Conservation (phyloP, 1,140 invertebrate species). For the Neoseiulus cucumeris region DNA sequence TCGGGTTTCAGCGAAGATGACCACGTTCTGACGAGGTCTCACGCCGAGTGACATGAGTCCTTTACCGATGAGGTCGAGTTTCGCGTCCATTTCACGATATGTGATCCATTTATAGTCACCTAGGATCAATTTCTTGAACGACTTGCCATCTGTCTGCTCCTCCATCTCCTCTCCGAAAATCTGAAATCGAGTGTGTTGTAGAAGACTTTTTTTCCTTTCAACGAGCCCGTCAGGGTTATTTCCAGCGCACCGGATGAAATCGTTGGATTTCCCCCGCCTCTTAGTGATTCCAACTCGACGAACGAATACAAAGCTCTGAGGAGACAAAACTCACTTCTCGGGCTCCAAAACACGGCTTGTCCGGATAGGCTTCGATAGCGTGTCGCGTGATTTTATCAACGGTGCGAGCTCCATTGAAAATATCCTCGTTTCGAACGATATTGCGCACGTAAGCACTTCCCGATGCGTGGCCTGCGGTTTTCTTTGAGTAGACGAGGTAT, state of each 20-base stretch:
- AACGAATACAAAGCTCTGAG: too few relatives aligned
- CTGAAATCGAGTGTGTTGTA: constrained; percentile 23
- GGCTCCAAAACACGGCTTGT: constrained; percentile 64
- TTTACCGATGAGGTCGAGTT: constrained; percentile 51
- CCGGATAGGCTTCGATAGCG: constrained; percentile 45
- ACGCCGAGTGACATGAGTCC: constrained; percentile 46
- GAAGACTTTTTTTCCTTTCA: constrained; percentile 14
- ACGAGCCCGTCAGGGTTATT: not conserved
- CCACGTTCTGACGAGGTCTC: constrained; percentile 46
- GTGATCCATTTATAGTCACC: constrained; percentile 81
- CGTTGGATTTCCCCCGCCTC: too few relatives aligned
- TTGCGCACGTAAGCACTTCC: not conserved
- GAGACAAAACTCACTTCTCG: constrained; percentile 55
- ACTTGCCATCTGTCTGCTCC: constrained; percentile 5
- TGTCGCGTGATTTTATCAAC: constrained; percentile 65
- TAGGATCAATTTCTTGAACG: constrained; percentile 48
- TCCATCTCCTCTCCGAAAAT: constrained; percentile 16
- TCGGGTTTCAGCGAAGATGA: constrained; percentile 89
- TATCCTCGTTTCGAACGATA: constrained; percentile 11
- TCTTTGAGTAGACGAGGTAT: not conserved
- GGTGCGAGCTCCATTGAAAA: constrained; percentile 50
- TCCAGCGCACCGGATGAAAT: not conserved
- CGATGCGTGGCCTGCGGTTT: not conserved
- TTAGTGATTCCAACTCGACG: too few relatives aligned
- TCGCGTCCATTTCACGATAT: constrained; percentile 51